These are phyloP conservation scores for Montipora capitata DNA, from an alignment of 92 coral and sea anemone species.

Conservation along the genomic window DNA sequence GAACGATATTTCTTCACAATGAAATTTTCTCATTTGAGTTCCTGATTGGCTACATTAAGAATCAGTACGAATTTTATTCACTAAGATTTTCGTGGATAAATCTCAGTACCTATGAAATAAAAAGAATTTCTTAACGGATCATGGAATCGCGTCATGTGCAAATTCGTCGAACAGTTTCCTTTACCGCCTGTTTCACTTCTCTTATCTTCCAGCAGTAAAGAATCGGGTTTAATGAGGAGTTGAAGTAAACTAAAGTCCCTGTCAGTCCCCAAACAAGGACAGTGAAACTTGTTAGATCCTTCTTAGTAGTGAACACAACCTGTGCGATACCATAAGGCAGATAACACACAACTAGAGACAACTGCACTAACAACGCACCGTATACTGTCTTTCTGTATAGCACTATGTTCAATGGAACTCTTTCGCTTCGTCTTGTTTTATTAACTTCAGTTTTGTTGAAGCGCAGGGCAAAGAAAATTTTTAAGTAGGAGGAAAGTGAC, in stretches of 20 bases:
- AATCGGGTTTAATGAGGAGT: constrained; percentile 40
- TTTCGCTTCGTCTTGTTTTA: neutral
- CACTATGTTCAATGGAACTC: constrained; percentile 23
- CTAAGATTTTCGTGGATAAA: too few relatives aligned
- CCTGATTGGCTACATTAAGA: too few relatives aligned
- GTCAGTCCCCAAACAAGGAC: neutral
- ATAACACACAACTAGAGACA: constrained; percentile 26
- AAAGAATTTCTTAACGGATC: too few relatives aligned
- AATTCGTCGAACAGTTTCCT: neutral
- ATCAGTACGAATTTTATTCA: too few relatives aligned
- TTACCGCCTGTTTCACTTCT: constrained; percentile 14
- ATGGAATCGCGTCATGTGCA: neutral
- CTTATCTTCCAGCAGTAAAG: constrained; percentile 36
- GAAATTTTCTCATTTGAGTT: too few relatives aligned
- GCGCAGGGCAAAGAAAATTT: neutral
- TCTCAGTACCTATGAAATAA: too few relatives aligned
- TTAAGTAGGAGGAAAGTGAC: neutral
- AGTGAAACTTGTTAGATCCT: too few relatives aligned
- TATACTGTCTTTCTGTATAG: constrained; percentile 40
- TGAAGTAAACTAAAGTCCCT: constrained; percentile 11
- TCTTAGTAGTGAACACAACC: neutral
- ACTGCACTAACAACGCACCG: constrained; percentile 27
- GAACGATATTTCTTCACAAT: too few relatives aligned
- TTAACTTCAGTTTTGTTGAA: neutral
- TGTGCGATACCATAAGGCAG: neutral